Conservation (phyloP, 2,113 vertebrate species). For the Zingel zingel region DNA sequence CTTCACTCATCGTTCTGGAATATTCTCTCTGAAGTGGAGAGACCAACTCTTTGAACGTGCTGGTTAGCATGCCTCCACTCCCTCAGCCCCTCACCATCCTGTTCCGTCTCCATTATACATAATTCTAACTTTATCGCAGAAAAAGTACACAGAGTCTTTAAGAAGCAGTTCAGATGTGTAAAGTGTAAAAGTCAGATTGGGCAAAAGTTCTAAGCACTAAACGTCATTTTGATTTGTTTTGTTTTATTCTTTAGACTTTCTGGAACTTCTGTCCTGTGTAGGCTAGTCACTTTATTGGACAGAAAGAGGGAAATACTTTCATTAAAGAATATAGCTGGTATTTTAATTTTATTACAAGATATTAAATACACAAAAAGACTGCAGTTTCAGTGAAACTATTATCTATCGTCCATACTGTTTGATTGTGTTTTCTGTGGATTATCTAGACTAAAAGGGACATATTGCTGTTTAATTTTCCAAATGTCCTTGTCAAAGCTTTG, state of each 20-base stretch:
- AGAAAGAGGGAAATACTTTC: neutral
- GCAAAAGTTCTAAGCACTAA: slow-evolving; percentile 12
- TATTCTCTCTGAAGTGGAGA: slow-evolving; percentile 65
- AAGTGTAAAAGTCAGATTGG: neutral
- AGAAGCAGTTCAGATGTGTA: slow-evolving; percentile 7
- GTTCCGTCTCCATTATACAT: slow-evolving; percentile 11
- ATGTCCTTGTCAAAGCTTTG: too few species aligned
- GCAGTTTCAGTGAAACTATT: too few species aligned
- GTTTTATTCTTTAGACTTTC: neutral
- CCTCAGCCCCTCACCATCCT: neutral
- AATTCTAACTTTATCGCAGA: slow-evolving; percentile 8
- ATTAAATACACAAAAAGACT: too few species aligned
- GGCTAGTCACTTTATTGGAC: neutral
- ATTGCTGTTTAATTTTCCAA: too few species aligned
- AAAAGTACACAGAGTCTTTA: neutral
- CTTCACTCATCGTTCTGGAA: slow-evolving; percentile 48
- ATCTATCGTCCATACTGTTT: too few species aligned
- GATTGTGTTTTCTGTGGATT: too few species aligned
- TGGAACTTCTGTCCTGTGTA: neutral
- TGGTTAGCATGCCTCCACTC: slow-evolving; percentile 15
- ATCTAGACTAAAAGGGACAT: too few species aligned
- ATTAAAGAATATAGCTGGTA: neutral
- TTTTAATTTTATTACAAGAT: neutral
- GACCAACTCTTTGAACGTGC: slow-evolving; percentile 52
- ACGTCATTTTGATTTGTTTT: neutral